Evolutionary conservation across 2,113 vertebrate species (phyloP), one percentile per base, ranked within the genome.

Genomic region (Archilochus colubris): DNA sequence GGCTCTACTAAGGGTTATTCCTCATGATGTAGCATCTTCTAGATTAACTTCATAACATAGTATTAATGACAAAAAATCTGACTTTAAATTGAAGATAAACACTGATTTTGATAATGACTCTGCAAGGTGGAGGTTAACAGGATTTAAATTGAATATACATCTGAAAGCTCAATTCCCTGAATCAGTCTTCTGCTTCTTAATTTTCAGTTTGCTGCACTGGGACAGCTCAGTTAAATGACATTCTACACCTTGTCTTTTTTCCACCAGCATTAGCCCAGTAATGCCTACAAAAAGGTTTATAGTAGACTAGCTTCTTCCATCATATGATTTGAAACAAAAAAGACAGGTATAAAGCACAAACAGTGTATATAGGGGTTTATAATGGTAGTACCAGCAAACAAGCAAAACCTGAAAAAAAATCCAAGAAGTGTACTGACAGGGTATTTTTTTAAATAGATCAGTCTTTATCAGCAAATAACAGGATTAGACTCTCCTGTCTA

Each of bases 381-480:
- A 69, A 83, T 1, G 1, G 16, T 20, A 59, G 58, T 31, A 20
- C 6, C 44, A 77, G 23, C 69, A 92, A 80, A 50, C 16, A 76
- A 94, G 75, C 3, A 48, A 28, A 89, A 38, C 11, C 40, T 38
- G 8, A 63, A n/a, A 31, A 22, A 44, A 36, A 2, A 25, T 9
- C 8, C 48, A 79, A 50, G 5, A 70, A 76, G 11, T 27, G 23
- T n/a, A 69, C 25, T n/a, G 22, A 18, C 66, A 58, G 88, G 46
- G 50, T 66, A 86, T 58, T 88, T 89, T 43, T 0, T 24, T 53
- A 90, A 66, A 27, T 28, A 28, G 18, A 73, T 50, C 14, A 24
- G 27, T 61, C 40, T 46, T 74, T 93, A 80, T 51, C 69, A 91
- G 81, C 33, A 68, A 75, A 19, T 59, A 82, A 33, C 57, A 89